A percentile compares a stretch with the other conserved stretches of the same genome.
phyloP scores from a whole-genome alignment of 2,113 vertebrate species.

The Pitta sordida region DNA sequence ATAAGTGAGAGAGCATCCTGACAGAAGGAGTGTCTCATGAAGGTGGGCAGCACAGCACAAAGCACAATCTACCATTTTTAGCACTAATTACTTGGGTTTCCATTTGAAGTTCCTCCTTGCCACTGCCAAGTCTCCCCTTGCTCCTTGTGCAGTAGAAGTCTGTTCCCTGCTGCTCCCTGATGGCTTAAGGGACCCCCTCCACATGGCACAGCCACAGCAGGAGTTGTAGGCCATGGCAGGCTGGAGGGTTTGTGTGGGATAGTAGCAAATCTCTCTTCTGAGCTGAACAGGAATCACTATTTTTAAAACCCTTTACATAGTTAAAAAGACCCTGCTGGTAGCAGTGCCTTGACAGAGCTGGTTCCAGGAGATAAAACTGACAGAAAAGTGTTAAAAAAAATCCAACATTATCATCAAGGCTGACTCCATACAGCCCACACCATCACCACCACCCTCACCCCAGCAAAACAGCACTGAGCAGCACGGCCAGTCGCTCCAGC shows the following conservation, averaged over 20 bases:
- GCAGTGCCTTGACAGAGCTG: neutral
- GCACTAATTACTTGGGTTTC: neutral
- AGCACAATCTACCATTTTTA: neutral
- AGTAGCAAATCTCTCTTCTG: neutral
- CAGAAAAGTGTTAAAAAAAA: neutral
- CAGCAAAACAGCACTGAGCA: neutral
- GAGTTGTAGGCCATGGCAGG: accelerated
- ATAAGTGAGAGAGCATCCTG: neutral
- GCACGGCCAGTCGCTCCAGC: neutral
- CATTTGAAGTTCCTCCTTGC: too few species aligned
- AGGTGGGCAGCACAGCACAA: neutral
- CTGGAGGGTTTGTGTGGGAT: neutral
- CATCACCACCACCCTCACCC: neutral
- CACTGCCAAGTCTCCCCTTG: accelerated
- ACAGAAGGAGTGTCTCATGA: neutral
- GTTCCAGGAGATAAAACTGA: neutral
- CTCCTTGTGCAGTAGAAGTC: neutral
- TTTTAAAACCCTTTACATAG: neutral
- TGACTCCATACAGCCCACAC: neutral
- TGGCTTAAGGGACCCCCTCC: too few species aligned
- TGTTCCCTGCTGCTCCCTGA: accelerated
- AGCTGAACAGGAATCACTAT: neutral
- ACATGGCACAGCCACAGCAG: accelerated
- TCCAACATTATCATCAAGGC: neutral
- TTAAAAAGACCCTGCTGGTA: neutral